A percentile compares a stretch with the other conserved stretches of the same genome.
Conservation (phyloP, 2,113 vertebrate species). For the Indicator maculatus region DNA sequence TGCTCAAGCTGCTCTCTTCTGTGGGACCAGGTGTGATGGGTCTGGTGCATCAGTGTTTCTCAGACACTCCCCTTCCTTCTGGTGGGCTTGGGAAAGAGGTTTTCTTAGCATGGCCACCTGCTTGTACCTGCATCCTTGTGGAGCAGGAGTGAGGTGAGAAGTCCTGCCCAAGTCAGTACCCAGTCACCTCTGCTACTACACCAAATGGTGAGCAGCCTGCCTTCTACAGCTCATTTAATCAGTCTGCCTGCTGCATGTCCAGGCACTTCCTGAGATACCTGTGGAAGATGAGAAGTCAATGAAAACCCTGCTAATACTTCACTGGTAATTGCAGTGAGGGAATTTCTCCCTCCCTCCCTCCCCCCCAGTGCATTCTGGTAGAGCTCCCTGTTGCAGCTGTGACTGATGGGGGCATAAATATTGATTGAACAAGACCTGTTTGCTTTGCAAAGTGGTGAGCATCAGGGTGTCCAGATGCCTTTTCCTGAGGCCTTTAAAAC, state of each 20-base stretch:
- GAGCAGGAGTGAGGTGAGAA: not conserved
- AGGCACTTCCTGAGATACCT: not conserved
- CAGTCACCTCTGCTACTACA: not conserved
- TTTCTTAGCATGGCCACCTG: not conserved
- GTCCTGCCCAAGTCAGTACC: not conserved
- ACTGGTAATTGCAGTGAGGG: constrained; percentile 45
- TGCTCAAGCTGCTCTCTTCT: not conserved
- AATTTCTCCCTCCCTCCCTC: not conserved
- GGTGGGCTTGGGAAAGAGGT: not conserved
- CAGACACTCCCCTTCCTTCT: not conserved
- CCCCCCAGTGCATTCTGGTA: constrained; percentile 12
- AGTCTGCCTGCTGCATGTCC: not conserved
- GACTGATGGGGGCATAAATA: constrained; percentile 64
- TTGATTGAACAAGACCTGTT: constrained; percentile 60
- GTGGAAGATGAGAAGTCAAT: constrained; percentile 12
- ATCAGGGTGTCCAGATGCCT: not conserved
- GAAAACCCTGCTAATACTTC: constrained; percentile 30
- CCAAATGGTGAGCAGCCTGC: not conserved
- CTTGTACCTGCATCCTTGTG: accelerated
- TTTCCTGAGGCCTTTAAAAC: not conserved
- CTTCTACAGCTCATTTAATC: not conserved
- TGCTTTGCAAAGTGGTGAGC: not conserved
- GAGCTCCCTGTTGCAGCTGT: constrained; percentile 15
- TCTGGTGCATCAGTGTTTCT: not conserved
- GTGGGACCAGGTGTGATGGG: not conserved